These are phyloP conservation scores for Diaperis boleti DNA, from an alignment of 2,888 invertebrate genomes.

Conservation along the genomic window DNA sequence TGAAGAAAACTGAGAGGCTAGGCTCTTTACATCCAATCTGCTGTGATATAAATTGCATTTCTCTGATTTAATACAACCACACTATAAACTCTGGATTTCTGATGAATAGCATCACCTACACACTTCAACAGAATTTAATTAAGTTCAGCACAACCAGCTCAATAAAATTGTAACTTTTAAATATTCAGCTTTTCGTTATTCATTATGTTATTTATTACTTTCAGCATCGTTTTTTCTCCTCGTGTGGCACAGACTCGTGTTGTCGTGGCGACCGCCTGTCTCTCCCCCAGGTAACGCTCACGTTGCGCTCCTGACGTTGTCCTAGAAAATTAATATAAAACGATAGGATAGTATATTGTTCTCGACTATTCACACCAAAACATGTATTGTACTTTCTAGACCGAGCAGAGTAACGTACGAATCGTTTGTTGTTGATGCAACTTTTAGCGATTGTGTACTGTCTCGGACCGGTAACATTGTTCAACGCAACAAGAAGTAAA, in stretches of 20 bases:
- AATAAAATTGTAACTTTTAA: slow-evolving; percentile 7
- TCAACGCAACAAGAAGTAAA: not conserved
- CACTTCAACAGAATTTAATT: slow-evolving; percentile 24
- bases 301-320: slow-evolving; percentile 10
- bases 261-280: slow-evolving; percentile 38
- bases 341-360: not conserved
- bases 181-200: not conserved
- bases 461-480: too few relatives aligned
- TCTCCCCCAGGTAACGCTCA: slow-evolving; percentile 37
- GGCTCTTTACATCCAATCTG: slow-evolving; percentile 27
- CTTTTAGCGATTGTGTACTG: not conserved
- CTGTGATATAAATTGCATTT: slow-evolving; percentile 32
- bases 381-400: not conserved
- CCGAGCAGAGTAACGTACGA: not conserved
- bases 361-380: not conserved
- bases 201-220: slow-evolving; percentile 22
- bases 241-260: slow-evolving; percentile 18
- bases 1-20: slow-evolving; percentile 20
- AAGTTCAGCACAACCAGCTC: not conserved
- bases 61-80: slow-evolving; percentile 3
- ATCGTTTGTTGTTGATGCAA: not conserved
- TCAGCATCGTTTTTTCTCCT: slow-evolving; percentile 11
- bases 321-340: slow-evolving; percentile 24
- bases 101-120: not conserved
- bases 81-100: slow-evolving; percentile 9